A percentile compares a stretch with the other conserved stretches of the same genome.
phyloP scores from a whole-genome alignment of 2,888 invertebrate species.

The Trichogramma evanescens region DNA sequence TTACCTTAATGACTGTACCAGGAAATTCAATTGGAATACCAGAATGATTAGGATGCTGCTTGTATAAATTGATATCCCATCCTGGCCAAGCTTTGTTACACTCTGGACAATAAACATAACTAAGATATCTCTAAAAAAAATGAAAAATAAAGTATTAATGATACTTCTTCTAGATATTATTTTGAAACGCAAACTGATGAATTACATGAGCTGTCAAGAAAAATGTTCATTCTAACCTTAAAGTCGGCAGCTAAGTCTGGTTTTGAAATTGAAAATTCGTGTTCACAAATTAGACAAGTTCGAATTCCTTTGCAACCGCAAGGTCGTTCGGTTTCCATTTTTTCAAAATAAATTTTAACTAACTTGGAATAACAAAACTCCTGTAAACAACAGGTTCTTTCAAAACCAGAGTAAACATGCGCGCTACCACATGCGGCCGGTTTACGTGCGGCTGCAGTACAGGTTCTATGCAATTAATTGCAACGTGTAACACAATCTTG shows the following conservation, averaged over 20 bases:
- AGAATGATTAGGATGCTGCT: constrained; percentile 62
- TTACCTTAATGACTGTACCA: constrained; percentile 59
- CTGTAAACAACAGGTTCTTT: too few species aligned
- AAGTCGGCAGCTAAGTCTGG: constrained; percentile 39
- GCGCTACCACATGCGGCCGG: too few species aligned
- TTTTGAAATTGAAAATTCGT: constrained; percentile 53
- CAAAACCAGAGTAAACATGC: too few species aligned
- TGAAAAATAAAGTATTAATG: neutral
- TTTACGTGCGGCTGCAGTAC: too few species aligned
- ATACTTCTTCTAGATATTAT: neutral
- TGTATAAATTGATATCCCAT: constrained; percentile 58
- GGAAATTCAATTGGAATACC: constrained; percentile 58
- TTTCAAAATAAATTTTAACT: neutral
- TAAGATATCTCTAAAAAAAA: constrained; percentile 50
- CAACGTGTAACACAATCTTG: too few species aligned
- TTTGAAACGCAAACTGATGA: neutral
- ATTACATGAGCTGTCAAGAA: neutral
- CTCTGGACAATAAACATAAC: constrained; percentile 68
- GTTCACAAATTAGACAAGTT: constrained; percentile 82
- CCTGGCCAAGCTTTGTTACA: constrained; percentile 73
- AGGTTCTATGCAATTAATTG: too few species aligned
- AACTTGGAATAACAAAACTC: too few species aligned
- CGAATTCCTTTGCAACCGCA: constrained; percentile 93
- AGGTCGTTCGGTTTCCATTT: constrained; percentile 62
- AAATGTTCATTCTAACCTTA: constrained; percentile 34